Percentiles rank a stretch among this genome's conserved stretches.
These are phyloP conservation scores for Penaeus vannamei DNA, from an alignment of 1,140 invertebrate genomes.

Conservation along the genomic window DNA sequence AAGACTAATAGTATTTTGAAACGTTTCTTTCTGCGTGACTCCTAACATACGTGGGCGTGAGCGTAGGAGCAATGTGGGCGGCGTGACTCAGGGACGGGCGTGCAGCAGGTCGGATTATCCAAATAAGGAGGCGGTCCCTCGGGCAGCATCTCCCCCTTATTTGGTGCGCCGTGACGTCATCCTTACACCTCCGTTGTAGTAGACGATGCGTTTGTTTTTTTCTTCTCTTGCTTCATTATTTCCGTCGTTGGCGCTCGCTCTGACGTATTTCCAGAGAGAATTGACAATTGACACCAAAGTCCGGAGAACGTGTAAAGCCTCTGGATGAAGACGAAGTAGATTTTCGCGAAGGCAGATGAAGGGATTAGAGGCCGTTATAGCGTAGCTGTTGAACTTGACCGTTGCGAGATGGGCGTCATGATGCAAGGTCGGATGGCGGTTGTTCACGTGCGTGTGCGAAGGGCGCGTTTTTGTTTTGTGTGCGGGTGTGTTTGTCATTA, in stretches of 20 bases:
- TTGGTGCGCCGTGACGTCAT: constrained; percentile 38
- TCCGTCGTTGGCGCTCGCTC: background rate
- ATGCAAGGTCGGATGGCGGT: background rate
- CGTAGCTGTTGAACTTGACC: background rate
- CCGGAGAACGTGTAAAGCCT: too few relatives aligned
- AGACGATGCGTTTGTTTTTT: background rate
- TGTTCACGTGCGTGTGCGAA: background rate
- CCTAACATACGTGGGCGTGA: background rate
- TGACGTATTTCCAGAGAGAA: too few relatives aligned
- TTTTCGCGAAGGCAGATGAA: too few relatives aligned
- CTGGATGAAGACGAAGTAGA: too few relatives aligned
- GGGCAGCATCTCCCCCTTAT: constrained; percentile 1
- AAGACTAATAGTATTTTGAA: background rate
- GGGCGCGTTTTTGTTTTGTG: background rate
- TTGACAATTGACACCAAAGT: too few relatives aligned
- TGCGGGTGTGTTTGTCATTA: background rate
- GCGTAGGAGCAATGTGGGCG: constrained; percentile 36
- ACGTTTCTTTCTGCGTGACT: background rate
- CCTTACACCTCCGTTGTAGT: background rate
- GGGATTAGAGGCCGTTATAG: too few relatives aligned
- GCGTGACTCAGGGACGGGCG: constrained; percentile 42
- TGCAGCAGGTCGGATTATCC: constrained; percentile 36
- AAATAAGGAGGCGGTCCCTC: constrained; percentile 1
- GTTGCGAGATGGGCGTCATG: background rate
- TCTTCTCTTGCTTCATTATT: background rate